Evolutionary conservation across 2,797 vertebrate species (phyloP), one percentile per base, ranked within the genome.

Genomic region (Paratrypauchen microcephalus): DNA sequence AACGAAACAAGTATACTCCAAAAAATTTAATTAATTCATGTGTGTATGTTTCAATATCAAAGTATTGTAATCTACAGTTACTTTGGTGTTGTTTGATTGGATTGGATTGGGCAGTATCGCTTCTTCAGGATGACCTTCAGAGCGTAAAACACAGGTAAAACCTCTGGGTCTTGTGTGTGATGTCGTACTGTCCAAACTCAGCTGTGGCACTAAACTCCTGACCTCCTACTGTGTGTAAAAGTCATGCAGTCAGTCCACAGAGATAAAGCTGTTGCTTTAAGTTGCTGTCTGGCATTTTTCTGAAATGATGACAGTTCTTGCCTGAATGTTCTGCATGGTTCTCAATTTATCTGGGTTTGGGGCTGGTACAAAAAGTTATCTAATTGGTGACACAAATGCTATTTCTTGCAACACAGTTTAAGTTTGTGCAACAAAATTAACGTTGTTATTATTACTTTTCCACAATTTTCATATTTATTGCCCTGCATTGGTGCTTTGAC

Each of bases 41-140:
- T 45, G 12, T 13, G 39, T 39, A 39, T 41, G 12, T 41, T 13
- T 41, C 2, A 13, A 13, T 41, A 13, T 13, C 39, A 41, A 41
- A 41, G 39, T 41, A 3, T 41, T 41, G 39, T 41, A 12, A 39
- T 12, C 36, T 13, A 4, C 39, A 12, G 36, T 41, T 41, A 3
- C 15, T 45, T 16, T 45, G 41, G 41, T 45, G 41, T 45, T 45
- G 41, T 45, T 45, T 45, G 8, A 3, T n/a, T n/a, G n/a, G n/a
- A n/a, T n/a, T n/a, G 7, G 48, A 32, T 30, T 60, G 32, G 28
- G 5, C 21, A 8, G 8, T 57, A 0, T 57, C 24, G 3, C 48
- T 63, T 62, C 23, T 28, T 68, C 47, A 70, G n/a, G 45, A 45
- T 1, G 15, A 4, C 68, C 60, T 74, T 55, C 6, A 47, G 58